Conservation (phyloP, 2,797 vertebrate genomes). For the Poeciliopsis presidionis region DNA sequence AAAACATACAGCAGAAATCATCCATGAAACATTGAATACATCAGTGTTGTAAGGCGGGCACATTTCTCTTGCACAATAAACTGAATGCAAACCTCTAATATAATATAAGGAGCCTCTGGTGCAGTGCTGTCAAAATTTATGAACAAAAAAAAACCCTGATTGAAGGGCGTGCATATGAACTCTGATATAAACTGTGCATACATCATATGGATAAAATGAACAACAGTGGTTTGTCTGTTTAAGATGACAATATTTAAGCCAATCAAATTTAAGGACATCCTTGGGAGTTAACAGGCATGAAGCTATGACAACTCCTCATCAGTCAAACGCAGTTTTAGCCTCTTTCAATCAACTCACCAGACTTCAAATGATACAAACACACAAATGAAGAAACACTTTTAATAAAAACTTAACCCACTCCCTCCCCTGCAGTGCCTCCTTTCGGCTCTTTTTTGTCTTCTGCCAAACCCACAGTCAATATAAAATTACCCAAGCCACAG, state of each 20-base stretch:
- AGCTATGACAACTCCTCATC: conserved; percentile 44
- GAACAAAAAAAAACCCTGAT: conserved; percentile 1
- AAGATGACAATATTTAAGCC: conserved; percentile 37
- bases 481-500: conserved; percentile 85
- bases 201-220: conserved; percentile 51
- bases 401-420: conserved; percentile 70
- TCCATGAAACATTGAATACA: conserved; percentile 26
- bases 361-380: conserved; percentile 74
- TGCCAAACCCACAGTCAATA: conserved; percentile 88
- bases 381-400: conserved; percentile 82
- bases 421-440: conserved; percentile 58
- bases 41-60: conserved; percentile 23
- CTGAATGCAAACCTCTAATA: conserved; percentile 28
- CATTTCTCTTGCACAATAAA: conserved; percentile 7
- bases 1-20: conserved; percentile 33
- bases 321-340: conserved; percentile 38
- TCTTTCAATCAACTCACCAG: conserved; percentile 43
- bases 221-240: conserved; percentile 46
- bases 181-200: conserved; percentile 21
- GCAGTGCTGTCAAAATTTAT: conserved; percentile 24
- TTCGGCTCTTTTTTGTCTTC: conserved; percentile 77
- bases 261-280: conserved; percentile 26
- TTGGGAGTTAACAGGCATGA: conserved; percentile 31
- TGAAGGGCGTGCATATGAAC: conserved; percentile 19
- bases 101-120: conserved; percentile 1